Evolutionary conservation across 2,888 invertebrate genomes (phyloP).

Genomic region (Apamea sordens): DNA sequence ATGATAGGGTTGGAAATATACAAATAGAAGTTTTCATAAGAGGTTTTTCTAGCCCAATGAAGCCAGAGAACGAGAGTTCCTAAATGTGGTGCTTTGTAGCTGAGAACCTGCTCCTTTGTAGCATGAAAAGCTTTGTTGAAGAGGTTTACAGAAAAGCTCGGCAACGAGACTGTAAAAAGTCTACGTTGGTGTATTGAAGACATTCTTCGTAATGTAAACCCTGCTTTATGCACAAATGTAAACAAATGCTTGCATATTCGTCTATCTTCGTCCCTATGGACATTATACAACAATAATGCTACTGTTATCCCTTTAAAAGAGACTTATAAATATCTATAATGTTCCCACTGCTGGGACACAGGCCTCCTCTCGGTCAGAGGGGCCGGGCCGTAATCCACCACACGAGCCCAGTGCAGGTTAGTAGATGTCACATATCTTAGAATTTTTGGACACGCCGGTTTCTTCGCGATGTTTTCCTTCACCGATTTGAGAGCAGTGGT

Average conservation of each 20-base stretch:
- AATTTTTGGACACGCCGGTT: neutral
- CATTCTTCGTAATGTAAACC: neutral
- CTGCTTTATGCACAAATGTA: neutral
- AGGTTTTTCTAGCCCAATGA: neutral
- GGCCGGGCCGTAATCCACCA: neutral
- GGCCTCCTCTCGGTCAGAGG: neutral
- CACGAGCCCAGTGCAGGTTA: neutral
- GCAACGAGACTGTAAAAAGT: neutral
- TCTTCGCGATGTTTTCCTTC: neutral
- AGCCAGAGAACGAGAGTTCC: neutral
- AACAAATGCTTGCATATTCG: slow-evolving; percentile 14
- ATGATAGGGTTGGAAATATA: neutral
- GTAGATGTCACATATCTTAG: neutral
- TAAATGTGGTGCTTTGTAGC: neutral
- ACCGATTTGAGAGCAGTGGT: neutral
- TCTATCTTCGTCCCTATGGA: neutral
- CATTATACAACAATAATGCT: slow-evolving; percentile 35
- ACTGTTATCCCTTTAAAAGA: slow-evolving; percentile 41
- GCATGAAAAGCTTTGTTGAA: neutral
- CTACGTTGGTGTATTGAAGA: neutral
- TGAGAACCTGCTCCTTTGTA: neutral
- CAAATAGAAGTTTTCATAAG: neutral
- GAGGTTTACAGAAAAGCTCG: neutral
- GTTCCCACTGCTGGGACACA: neutral
- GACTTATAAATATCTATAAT: slow-evolving; percentile 43